Conservation (phyloP, 53 echinoderm and acorn worm genomes). For the Pentamera pediparva region DNA sequence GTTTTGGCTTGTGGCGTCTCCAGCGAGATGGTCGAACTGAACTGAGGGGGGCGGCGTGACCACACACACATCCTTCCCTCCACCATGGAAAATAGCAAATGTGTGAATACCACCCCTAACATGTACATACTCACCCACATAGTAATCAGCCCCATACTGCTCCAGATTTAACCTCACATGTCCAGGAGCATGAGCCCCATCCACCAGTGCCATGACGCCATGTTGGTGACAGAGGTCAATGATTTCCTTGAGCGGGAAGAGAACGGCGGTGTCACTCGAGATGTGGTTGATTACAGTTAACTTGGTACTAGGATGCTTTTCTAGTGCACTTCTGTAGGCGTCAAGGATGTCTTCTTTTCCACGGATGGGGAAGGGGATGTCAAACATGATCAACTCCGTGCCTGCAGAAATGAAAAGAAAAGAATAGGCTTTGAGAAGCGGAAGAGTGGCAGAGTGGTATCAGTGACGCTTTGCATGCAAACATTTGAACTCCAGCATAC, state of each 20-base stretch:
- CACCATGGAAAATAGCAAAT: too few relatives aligned
- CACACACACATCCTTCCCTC: too few relatives aligned
- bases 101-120: too few relatives aligned
- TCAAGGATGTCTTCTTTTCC: constrained; percentile 7
- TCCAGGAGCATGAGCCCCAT: constrained; percentile 32
- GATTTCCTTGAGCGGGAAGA: constrained; percentile 20
- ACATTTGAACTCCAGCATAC: too few relatives aligned
- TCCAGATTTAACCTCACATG: not conserved
- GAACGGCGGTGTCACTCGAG: not conserved
- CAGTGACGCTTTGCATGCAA: too few relatives aligned
- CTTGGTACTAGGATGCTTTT: constrained; percentile 17
- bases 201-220: not conserved
- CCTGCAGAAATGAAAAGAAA: too few relatives aligned
- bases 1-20: too few relatives aligned
- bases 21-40: too few relatives aligned
- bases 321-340: not conserved
- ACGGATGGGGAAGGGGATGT: constrained; percentile 22
- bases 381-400: not conserved
- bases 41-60: too few relatives aligned
- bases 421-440: too few relatives aligned
- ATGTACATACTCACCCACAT: constrained; percentile 10
- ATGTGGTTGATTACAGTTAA: constrained; percentile 24
- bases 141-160: constrained; percentile 29
- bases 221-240: constrained; percentile 19
- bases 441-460: too few relatives aligned